Evolutionary conservation across 2,888 invertebrate genomes (phyloP).

Genomic region (Rhingia rostrata): DNA sequence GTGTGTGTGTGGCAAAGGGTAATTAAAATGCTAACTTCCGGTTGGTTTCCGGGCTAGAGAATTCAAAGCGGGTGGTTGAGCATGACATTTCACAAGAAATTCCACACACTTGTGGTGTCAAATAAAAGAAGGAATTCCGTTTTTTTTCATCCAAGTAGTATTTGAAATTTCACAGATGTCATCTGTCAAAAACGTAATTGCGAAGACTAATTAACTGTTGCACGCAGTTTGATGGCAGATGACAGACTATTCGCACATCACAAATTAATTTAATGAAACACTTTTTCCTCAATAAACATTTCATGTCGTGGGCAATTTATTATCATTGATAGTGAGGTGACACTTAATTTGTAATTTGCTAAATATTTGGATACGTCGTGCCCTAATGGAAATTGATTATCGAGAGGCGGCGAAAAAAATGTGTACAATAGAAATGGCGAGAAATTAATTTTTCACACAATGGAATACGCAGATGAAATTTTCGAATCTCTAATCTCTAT

Average conservation of each 20-base stretch:
- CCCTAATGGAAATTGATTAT: neutral
- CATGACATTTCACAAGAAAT: slow-evolving; percentile 11
- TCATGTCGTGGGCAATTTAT: neutral
- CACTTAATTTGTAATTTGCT: neutral
- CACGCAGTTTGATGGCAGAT: slow-evolving; percentile 10
- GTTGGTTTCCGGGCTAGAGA: slow-evolving; percentile 31
- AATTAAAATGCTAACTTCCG: slow-evolving; percentile 69
- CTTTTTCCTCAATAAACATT: slow-evolving; percentile 2
- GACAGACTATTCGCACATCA: too few relatives aligned
- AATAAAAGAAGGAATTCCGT: neutral
- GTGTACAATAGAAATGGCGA: too few relatives aligned
- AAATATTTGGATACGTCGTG: neutral
- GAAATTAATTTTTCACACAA: too few relatives aligned
- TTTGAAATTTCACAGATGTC: slow-evolving; percentile 13
- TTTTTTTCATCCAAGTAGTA: neutral
- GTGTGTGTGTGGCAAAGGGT: slow-evolving; percentile 34
- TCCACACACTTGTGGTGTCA: neutral
- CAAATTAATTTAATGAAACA: too few relatives aligned
- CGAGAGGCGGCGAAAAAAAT: too few relatives aligned
- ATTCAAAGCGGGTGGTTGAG: neutral
- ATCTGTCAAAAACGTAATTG: slow-evolving; percentile 31
- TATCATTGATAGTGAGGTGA: slow-evolving; percentile 13
- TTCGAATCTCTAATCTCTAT: too few relatives aligned
- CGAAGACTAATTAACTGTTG: slow-evolving; percentile 35
- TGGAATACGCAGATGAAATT: too few relatives aligned